Evolutionary conservation across 1,140 invertebrate species (phyloP), one percentile per base, ranked within the genome.

Genomic region (Dendrolimus kikuchii): DNA sequence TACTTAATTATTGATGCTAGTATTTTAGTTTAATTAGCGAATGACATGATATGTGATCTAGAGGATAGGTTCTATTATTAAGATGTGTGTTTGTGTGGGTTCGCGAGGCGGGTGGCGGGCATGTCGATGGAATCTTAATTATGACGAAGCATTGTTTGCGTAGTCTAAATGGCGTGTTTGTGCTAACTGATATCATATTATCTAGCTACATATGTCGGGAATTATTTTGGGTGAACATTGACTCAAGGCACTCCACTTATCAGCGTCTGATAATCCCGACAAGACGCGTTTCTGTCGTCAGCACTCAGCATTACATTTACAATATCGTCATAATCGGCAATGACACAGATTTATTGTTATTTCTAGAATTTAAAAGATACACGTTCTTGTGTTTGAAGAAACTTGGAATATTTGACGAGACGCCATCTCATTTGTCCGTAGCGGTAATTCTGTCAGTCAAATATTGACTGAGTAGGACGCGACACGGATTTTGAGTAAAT

Each of bases 401-500:
- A 59, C 63, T 55, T 51, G 59, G 55, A 60, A 54, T 66, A 49
- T 59, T 59, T 48, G 62, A 55, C 54, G 60, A 63, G 65, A 74
- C 71, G 67, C 72, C 65, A 69, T 75, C 65, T 66, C 74, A 74
- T 75, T 81, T 82, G 77, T 72, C 59, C 72, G 63, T 77, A 85
- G 79, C 81, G 81, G 81, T 85, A 83, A 79, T 81, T 74, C 72
- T 66, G 71, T 70, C 71, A 72, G 61, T 71, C 73, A 77, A 86
- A 83, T 83, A 83, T 86, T 83, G 74, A 77, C 77, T 48, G 66
- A 77, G 72, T 81, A 72, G 71, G 76, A 82, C 77, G 73, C 78
- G 81, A 85, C 79, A 82, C 77, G 70, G 77, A 85, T 81, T 85
- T 82, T 71, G 60, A 71, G 68, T 66, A 79, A 84, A 84, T 74